Evolutionary conservation across 2,888 invertebrate genomes (phyloP).

Genomic region (Yponomeuta evonymella): DNA sequence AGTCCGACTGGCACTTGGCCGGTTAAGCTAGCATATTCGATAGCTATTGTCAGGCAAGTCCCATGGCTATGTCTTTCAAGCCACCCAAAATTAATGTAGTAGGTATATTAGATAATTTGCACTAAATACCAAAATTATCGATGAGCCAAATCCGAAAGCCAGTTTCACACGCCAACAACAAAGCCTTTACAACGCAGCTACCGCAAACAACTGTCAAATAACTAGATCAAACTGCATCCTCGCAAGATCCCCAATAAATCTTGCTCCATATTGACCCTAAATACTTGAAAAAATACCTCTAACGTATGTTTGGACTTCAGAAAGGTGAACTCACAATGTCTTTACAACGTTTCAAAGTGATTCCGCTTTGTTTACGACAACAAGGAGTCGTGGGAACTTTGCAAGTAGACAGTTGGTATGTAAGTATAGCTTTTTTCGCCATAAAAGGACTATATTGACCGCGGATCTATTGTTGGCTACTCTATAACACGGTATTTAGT

Average conservation of each 20-base stretch:
- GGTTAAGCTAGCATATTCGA: no score
- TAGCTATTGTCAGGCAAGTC: no score
- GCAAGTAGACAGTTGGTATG: conserved; percentile 27
- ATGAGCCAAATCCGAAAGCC: background rate
- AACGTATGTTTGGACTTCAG: conserved; percentile 26
- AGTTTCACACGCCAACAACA: conserved; percentile 4
- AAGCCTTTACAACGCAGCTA: background rate
- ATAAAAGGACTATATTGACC: conserved; percentile 56
- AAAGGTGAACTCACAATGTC: conserved; percentile 21
- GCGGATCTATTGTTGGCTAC: conserved; percentile 50
- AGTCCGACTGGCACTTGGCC: no score
- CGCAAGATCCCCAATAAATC: conserved; percentile 9
- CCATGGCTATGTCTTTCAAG: no score
- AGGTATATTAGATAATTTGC: background rate
- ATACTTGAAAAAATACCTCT: conserved; percentile 45
- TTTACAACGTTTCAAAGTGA: background rate
- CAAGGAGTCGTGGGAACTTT: conserved; percentile 58
- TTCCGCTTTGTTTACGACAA: conserved; percentile 46
- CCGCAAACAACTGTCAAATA: conserved; percentile 26
- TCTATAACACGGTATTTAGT: conserved; percentile 65
- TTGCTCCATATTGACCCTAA: conserved; percentile 42
- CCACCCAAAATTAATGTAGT: no score
- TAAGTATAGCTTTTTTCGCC: conserved; percentile 31
- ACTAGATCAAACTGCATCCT: conserved; percentile 26
- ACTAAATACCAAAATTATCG: background rate